These are phyloP conservation scores for Elymnias hypermnestra DNA, from an alignment of 1,140 invertebrate genomes.

Conservation along the genomic window DNA sequence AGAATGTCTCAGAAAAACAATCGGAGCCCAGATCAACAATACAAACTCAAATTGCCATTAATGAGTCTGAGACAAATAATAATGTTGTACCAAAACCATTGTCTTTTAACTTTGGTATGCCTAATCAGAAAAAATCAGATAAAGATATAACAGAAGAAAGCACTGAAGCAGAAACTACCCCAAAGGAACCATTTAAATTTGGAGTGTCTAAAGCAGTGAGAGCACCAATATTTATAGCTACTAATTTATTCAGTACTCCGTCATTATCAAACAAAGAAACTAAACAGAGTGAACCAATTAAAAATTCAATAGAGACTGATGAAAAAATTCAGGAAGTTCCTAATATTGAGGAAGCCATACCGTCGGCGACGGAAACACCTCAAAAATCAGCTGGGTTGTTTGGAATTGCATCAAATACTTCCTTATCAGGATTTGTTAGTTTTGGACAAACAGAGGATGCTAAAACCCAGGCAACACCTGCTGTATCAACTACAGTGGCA, in stretches of 20 bases:
- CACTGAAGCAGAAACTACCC: conserved; percentile 18
- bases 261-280: too few species aligned
- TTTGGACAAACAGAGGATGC: conserved; percentile 1
- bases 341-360: conserved; percentile 17
- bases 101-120: conserved; percentile 60
- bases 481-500: conserved; percentile 5
- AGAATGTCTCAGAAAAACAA: conserved; percentile 4
- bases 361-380: background rate
- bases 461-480: background rate
- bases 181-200: conserved; percentile 35
- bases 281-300: background rate
- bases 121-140: conserved; percentile 26
- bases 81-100: conserved; percentile 38
- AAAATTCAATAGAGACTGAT: conserved; percentile 17
- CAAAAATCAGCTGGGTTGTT: conserved; percentile 11
- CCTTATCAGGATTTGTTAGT: background rate
- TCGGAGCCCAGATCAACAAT: conserved; percentile 15
- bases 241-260: conserved; percentile 1
- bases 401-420: conserved; percentile 3
- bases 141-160: conserved; percentile 14
- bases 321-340: conserved; percentile 35
- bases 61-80: conserved; percentile 49
- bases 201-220: conserved; percentile 40
- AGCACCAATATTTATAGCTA: conserved; percentile 6
- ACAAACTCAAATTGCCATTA: conserved; percentile 18